phyloP scores from a whole-genome alignment of 2,888 invertebrate genomes.

The Loripinus fragilis region DNA sequence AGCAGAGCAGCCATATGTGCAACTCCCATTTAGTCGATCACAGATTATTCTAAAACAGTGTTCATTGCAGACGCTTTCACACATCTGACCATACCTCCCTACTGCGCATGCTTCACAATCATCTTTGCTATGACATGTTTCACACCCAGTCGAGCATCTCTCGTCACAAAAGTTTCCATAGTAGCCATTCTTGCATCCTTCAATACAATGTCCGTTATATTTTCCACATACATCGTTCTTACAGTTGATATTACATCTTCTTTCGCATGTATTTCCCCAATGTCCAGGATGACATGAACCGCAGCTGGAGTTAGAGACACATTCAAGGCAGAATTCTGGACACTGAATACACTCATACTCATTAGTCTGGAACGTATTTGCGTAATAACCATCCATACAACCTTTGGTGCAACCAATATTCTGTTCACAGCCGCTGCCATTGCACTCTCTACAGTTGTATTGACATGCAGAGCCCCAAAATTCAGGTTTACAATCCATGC shows the following conservation, averaged over 20 bases:
- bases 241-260: background rate
- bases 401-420: background rate
- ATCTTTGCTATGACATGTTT: background rate
- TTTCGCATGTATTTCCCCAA: background rate
- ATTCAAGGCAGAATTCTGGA: background rate
- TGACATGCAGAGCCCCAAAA: background rate
- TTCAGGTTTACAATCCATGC: background rate
- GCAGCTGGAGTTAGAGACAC: background rate
- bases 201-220: background rate
- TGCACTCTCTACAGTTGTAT: background rate
- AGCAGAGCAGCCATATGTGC: background rate
- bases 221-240: background rate
- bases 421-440: background rate
- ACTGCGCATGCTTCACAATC: background rate
- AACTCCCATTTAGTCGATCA: background rate
- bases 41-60: background rate
- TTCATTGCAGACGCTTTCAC: background rate
- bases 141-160: background rate
- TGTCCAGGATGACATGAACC: background rate
- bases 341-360: background rate
- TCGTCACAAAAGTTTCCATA: background rate
- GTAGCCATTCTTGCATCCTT: background rate
- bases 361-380: background rate
- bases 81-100: background rate
- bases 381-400: background rate